These are phyloP conservation scores for Prinia subflava DNA, from an alignment of 2,113 vertebrate species.

Conservation along the genomic window DNA sequence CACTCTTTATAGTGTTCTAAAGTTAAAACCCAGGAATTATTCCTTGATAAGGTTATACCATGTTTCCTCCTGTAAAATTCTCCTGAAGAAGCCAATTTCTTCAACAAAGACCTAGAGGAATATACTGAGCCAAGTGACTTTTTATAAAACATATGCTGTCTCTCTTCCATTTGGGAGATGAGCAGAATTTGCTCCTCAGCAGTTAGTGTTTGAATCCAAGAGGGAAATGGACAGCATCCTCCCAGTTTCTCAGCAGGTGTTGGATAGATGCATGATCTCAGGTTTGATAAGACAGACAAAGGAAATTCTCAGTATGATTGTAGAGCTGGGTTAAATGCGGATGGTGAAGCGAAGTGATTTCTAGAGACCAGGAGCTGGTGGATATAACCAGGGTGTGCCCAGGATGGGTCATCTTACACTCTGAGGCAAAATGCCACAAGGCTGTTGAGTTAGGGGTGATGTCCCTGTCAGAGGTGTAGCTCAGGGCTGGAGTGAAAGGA, in stretches of 20 bases:
- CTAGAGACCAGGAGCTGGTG: background rate
- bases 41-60: background rate
- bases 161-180: background rate
- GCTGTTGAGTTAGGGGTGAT: rapidly evolving
- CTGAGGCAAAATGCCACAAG: background rate
- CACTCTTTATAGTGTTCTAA: background rate
- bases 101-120: background rate
- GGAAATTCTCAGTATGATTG: background rate
- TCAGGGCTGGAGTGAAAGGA: too few species aligned
- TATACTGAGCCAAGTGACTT: background rate
- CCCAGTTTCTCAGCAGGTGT: background rate
- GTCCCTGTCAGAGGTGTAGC: background rate
- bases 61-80: background rate
- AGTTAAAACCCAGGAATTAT: background rate
- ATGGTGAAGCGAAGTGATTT: background rate
- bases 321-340: background rate
- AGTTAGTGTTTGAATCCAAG: background rate
- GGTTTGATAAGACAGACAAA: background rate
- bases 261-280: background rate
- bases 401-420: too few species aligned
- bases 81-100: background rate
- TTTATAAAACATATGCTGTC: background rate
- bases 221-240: background rate
- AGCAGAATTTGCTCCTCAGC: background rate
- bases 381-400: background rate